A percentile compares a stretch with the other conserved stretches of the same genome.
Conservation (phyloP, 2,797 vertebrate genomes). For the Avahi laniger region DNA sequence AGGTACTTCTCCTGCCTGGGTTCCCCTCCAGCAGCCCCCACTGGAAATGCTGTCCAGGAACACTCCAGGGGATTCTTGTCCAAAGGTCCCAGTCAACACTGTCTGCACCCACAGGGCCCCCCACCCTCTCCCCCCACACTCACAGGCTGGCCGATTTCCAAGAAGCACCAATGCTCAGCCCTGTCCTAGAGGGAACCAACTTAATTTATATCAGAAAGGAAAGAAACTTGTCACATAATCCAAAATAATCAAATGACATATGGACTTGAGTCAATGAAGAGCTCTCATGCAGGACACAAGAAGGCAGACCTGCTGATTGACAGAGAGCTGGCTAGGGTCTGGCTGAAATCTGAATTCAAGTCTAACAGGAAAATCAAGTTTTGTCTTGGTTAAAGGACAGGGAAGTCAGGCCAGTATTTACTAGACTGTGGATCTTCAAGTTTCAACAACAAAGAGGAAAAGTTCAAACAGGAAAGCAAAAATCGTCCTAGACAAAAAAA, state of each 20-base stretch:
- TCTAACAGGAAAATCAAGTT: conserved; percentile 14
- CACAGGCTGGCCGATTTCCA: conserved; percentile 28
- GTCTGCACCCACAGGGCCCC: not conserved
- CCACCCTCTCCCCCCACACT: not conserved
- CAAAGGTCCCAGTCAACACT: conserved; percentile 26
- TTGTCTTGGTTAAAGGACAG: not conserved
- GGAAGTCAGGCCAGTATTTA: not conserved
- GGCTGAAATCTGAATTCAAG: conserved; percentile 10
- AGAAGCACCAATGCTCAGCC: not conserved
- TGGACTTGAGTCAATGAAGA: conserved; percentile 26
- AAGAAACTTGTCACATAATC: conserved; percentile 41
- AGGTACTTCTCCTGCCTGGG: not conserved
- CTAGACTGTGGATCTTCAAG: not conserved
- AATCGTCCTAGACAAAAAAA: not conserved
- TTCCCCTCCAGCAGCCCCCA: not conserved
- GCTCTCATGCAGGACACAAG: not conserved
- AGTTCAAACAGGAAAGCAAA: not conserved
- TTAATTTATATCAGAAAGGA: not conserved
- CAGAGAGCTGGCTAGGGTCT: not conserved
- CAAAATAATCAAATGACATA: conserved; percentile 65
- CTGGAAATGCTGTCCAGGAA: conserved; percentile 7
- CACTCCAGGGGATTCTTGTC: not conserved
- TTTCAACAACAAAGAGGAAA: conserved; percentile 15
- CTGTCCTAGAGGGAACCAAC: conserved; percentile 32
- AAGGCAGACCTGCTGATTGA: not conserved